Base-by-base conservation (phyloP, 2,113 vertebrate species). In the Oreochromis aureus region DNA sequence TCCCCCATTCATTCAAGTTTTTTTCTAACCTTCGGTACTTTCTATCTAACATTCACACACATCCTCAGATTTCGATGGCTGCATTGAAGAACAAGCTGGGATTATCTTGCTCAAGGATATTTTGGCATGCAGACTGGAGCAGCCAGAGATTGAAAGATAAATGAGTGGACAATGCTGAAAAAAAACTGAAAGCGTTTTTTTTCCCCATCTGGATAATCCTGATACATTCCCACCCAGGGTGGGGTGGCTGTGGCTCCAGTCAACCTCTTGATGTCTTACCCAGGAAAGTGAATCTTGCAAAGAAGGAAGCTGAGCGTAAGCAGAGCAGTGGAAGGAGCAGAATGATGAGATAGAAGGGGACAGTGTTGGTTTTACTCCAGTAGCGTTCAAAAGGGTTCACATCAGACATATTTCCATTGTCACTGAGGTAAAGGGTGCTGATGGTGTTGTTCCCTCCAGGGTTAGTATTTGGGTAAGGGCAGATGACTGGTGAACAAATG, bases 271-370 rank as follows among this genome's bases (percentile, higher is more conserved):
- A 51, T n/a, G 4, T 46, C 86, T 93, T 96, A 99, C 99, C 98
- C 61, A 99, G 89, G 55, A 98, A 97, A 61, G 99, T 99, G 95
- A 99, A 99, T 90, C 98, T 97, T 0, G 99, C 97, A 80, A 99
- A 99, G 96, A 99, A 99, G n/a, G 98, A 98, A 3, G 98, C 98
- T 1, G 99, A 99, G 82, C 97, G 98, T 92, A 99, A 98, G 95
- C 97, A 98, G 86, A 99, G 97, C 84, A 99, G 95, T 1, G 98
- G 98, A 24, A 99, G 95, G 87, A 99, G 96, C 86, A 99, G 89
- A 30, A 94, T 69, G 27, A 98, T 94, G 32, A 99, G 96, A 93
- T 99, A 99, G 53, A 99, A 91, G 1, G 99, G 98, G n/a, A 99
- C 96, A 5, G 98, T 99, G 89, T 90, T 94, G 51, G 97, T 98